A percentile compares a stretch with the other conserved stretches of the same genome.
phyloP scores from a whole-genome alignment of 2,888 invertebrate species.

The Sisyra nigra region DNA sequence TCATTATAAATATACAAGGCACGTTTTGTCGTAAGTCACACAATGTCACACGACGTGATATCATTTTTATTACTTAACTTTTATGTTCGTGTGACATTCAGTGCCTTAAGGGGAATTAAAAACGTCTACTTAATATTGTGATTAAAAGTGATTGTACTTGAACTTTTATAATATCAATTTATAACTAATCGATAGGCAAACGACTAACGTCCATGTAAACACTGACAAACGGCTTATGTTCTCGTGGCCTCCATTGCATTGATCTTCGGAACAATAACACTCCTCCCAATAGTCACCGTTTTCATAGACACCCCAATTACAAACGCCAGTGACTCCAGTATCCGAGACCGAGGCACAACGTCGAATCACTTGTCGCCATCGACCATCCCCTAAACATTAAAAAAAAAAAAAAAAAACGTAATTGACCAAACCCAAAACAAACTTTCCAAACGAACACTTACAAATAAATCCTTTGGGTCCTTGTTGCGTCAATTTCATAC shows the following conservation, averaged over 20 bases:
- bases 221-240: background rate
- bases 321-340: slow-evolving; percentile 85
- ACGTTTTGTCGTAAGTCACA: no score
- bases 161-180: no score
- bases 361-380: slow-evolving; percentile 83
- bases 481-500: slow-evolving; percentile 88
- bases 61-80: no score
- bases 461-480: slow-evolving; percentile 89
- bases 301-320: slow-evolving; percentile 90
- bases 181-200: no score
- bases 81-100: no score
- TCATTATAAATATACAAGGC: no score
- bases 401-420: slow-evolving; percentile 33
- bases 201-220: no score
- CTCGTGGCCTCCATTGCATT: slow-evolving; percentile 47
- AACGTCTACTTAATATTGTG: no score
- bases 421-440: slow-evolving; percentile 79
- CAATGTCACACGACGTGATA: no score
- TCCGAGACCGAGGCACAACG: slow-evolving; percentile 82
- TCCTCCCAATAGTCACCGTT: slow-evolving; percentile 96
- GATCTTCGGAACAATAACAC: slow-evolving; percentile 86
- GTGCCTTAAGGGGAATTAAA: no score
- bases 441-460: slow-evolving; percentile 33
- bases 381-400: slow-evolving; percentile 67
- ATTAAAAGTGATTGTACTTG: no score